A percentile compares a stretch with the other conserved stretches of the same genome.
These are phyloP conservation scores for Chrysoperla carnea DNA, from an alignment of 1,140 invertebrate species.

Conservation along the genomic window DNA sequence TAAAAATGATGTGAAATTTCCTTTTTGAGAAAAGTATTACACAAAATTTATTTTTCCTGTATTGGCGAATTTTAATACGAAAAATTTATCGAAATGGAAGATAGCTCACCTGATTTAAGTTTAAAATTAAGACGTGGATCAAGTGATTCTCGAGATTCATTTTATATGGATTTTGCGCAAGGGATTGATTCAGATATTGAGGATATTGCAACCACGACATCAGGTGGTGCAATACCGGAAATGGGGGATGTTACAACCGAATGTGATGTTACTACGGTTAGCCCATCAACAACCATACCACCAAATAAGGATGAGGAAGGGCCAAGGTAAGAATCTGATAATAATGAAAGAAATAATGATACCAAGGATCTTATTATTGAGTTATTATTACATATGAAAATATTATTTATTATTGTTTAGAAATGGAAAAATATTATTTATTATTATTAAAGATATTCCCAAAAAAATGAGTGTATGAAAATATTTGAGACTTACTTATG, in stretches of 20 bases:
- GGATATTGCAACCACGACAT: constrained; percentile 46
- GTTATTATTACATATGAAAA: no score
- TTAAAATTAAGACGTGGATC: constrained; percentile 63
- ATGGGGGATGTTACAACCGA: constrained; percentile 19
- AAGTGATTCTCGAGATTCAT: constrained; percentile 68
- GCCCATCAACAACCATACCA: constrained; percentile 23
- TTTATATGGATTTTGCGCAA: constrained; percentile 75
- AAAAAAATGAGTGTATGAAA: no score
- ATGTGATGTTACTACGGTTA: constrained; percentile 26
- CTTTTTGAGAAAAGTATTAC: no score
- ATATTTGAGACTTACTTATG: no score
- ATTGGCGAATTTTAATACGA: no score
- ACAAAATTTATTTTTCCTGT: no score
- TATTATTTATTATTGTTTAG: no score
- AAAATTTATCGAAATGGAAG: constrained; percentile 34
- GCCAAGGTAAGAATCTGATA: constrained; percentile 23
- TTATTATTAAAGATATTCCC: no score
- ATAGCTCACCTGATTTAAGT: constrained; percentile 68
- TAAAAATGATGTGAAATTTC: no score
- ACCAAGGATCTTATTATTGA: no score
- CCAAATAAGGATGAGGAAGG: constrained; percentile 24
- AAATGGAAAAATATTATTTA: no score
- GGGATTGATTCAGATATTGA: constrained; percentile 79
- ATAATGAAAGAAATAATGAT: constrained; percentile 15
- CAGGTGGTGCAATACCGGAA: constrained; percentile 14